Percentiles rank a stretch among this genome's conserved stretches.
Evolutionary conservation across 2,113 vertebrate species (phyloP).

Genomic region (Damaliscus lunatus): DNA sequence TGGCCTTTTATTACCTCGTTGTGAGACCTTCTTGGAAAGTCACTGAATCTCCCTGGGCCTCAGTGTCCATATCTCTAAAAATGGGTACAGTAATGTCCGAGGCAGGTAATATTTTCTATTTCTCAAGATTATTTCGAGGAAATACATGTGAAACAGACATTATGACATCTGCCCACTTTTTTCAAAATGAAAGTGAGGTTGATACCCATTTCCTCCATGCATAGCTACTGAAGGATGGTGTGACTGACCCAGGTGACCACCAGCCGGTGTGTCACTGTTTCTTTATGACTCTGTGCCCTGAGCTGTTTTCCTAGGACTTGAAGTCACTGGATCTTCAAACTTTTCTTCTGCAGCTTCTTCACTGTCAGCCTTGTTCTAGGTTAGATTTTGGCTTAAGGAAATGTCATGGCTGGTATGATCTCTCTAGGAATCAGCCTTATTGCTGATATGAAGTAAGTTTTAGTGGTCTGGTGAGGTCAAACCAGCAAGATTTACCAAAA

Average conservation of each 20-base stretch:
- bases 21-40: background rate
- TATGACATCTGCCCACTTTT: background rate
- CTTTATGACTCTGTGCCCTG: background rate
- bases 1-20: background rate
- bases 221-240: background rate
- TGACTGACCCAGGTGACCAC: fast-evolving
- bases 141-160: background rate
- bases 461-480: background rate
- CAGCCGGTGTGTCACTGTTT: fast-evolving
- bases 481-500: background rate
- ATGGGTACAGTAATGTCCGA: background rate
- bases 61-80: background rate
- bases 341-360: background rate
- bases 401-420: background rate
- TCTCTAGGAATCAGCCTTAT: background rate
- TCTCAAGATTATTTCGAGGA: background rate
- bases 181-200: background rate
- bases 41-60: background rate
- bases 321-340: background rate
- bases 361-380: background rate
- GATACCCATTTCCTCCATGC: background rate
- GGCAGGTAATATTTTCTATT: background rate
- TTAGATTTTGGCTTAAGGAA: background rate
- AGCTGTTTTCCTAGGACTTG: background rate
- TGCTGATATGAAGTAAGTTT: background rate